These are phyloP conservation scores for Peromyscus attwateri DNA, from an alignment of 2,797 vertebrate species.

Conservation along the genomic window DNA sequence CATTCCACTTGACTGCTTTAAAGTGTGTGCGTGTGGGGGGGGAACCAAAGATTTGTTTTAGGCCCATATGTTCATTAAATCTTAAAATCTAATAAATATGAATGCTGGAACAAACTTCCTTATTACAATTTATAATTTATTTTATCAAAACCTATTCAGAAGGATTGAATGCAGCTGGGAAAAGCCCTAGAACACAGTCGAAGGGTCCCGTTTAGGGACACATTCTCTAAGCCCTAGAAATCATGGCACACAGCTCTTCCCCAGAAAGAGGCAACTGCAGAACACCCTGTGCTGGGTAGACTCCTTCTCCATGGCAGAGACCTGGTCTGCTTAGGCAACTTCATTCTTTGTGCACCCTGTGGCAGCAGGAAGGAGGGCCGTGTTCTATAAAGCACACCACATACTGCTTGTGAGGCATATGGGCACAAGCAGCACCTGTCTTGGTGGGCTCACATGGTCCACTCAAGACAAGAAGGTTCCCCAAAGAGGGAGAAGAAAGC, in stretches of 20 bases:
- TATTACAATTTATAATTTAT: slow-evolving; percentile 88
- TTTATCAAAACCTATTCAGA: slow-evolving; percentile 80
- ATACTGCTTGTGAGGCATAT: slow-evolving; percentile 6
- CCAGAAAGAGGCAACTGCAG: slow-evolving; percentile 42
- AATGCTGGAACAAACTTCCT: slow-evolving; percentile 88
- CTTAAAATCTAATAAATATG: slow-evolving; percentile 89
- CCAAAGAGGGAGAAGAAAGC: slow-evolving; percentile 57
- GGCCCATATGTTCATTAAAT: slow-evolving; percentile 88
- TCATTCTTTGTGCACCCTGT: neutral
- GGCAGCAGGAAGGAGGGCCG: slow-evolving; percentile 14
- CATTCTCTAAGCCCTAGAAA: slow-evolving; percentile 66
- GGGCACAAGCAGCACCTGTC: slow-evolving; percentile 52
- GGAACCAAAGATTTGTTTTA: slow-evolving; percentile 72
- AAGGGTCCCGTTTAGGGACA: slow-evolving; percentile 24
- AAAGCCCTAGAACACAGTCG: slow-evolving; percentile 67
- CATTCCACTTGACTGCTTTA: slow-evolving; percentile 54
- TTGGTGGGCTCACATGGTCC: slow-evolving; percentile 67
- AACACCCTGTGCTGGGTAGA: neutral
- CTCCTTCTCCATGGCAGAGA: neutral
- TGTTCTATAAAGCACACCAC: neutral
- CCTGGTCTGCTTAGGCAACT: slow-evolving; percentile 54
- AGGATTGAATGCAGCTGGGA: slow-evolving; percentile 70
- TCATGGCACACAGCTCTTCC: slow-evolving; percentile 56
- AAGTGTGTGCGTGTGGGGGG: neutral
- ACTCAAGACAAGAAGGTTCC: neutral